These are phyloP conservation scores for Triplophysa tibetana DNA, from an alignment of 2,113 vertebrate genomes.

Conservation along the genomic window DNA sequence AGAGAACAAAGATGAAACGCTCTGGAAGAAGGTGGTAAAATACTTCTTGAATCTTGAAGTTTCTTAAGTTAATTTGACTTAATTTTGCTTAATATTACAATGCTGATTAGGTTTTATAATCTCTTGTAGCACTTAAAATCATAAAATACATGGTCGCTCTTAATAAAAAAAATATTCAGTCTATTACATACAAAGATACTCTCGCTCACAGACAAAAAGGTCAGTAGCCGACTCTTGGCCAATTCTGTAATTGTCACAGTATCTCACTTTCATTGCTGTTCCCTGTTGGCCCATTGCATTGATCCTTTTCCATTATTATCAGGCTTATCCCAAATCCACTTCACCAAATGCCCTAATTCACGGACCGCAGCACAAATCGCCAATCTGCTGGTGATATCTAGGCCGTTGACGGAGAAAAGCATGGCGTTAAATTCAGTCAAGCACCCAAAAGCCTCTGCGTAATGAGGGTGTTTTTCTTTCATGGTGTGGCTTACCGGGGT, in stretches of 20 bases:
- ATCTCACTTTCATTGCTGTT: slow-evolving; percentile 70
- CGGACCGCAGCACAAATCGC: slow-evolving; percentile 29
- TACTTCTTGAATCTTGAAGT: slow-evolving; percentile 3
- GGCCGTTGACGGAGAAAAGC: slow-evolving; percentile 11
- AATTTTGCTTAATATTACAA: not conserved
- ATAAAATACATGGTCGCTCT: not conserved
- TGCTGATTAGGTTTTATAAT: not conserved
- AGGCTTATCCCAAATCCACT: slow-evolving; percentile 74
- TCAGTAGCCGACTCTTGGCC: slow-evolving; percentile 69
- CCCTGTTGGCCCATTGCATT: slow-evolving; percentile 70
- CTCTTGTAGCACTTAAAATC: not conserved
- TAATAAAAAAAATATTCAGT: not conserved
- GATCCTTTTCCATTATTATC: slow-evolving; percentile 75
- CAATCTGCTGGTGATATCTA: not conserved
- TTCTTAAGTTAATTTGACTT: not conserved
- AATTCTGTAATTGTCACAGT: slow-evolving; percentile 71
- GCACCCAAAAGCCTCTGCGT: slow-evolving; percentile 16
- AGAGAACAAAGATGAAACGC: slow-evolving; percentile 13
- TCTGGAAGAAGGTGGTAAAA: not conserved
- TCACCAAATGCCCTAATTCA: slow-evolving; percentile 60
- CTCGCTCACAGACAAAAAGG: slow-evolving; percentile 43
- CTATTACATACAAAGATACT: not conserved
- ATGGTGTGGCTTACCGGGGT: slow-evolving; percentile 21
- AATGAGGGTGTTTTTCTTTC: slow-evolving; percentile 52
- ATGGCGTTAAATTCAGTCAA: slow-evolving; percentile 4